Conservation (phyloP, 2,888 invertebrate genomes). For the Mythimna ferrago region DNA sequence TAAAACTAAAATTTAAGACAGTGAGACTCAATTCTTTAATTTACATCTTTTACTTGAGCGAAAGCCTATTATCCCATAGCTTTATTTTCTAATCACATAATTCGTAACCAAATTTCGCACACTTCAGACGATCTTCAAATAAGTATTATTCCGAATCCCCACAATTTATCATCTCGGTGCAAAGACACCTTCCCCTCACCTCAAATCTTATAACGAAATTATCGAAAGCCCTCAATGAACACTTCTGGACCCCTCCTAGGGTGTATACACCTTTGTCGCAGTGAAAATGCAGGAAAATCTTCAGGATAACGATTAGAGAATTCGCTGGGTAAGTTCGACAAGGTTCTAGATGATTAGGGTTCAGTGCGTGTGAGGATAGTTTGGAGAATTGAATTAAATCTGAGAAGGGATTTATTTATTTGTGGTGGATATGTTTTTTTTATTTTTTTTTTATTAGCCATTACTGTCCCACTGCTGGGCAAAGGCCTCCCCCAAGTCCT, state of each 20-base stretch:
- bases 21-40: no score
- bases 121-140: constrained; percentile 15
- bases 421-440: not conserved
- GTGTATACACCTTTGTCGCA: constrained; percentile 47
- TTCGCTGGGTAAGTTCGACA: constrained; percentile 39
- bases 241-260: constrained; percentile 47
- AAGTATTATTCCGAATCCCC: constrained; percentile 35
- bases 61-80: not conserved
- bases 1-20: no score
- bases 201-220: constrained; percentile 64
- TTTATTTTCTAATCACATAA: not conserved
- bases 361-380: constrained; percentile 41
- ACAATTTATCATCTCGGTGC: constrained; percentile 49
- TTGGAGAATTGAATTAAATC: constrained; percentile 30
- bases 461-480: no score
- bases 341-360: constrained; percentile 54
- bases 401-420: constrained; percentile 9
- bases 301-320: constrained; percentile 41
- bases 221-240: constrained; percentile 45
- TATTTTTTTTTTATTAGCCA: no score
- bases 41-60: not conserved
- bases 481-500: no score
- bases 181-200: constrained; percentile 53
- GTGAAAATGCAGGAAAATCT: constrained; percentile 35
- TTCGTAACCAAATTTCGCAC: not conserved